Base-by-base conservation (phyloP, 2,888 invertebrate species). In the Anthoptus insignis region DNA sequence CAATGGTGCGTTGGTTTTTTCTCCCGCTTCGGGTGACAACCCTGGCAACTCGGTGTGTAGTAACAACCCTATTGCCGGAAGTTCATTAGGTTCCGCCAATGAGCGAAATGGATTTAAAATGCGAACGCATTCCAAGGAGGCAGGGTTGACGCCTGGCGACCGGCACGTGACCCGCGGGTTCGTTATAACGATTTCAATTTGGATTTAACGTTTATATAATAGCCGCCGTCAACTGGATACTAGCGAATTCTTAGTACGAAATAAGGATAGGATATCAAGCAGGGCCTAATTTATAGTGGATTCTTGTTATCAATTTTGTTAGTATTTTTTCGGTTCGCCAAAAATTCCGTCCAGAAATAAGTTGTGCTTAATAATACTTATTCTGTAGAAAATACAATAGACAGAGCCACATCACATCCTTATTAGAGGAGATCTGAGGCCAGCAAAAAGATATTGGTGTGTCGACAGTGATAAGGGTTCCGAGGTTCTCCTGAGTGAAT, bases 171-270 rank as follows among this genome's bases (percentile, higher is more conserved):
- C 86, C 79, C 70, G 74, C 70, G 82, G 87, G 81, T 72, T 49
- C 72, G 79, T 81, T 83, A 81, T 89, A 89, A 89, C 83, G 87
- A 89, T 74, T 83, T 81, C 80, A 81, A 86, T 86, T 87, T 70
- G 42, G 8, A 42, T 42, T 42, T 19, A 42, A n/a, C 42, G 42
- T 42, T 19, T 42, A 42, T n/a, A 42, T 42, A 42, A 42, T 42
- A 42, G 19, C 11, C n/a, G n/a, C n/a, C n/a, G n/a, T n/a, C n/a
- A 19, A 11, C 42, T 8, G 42, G 2, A 39, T 39, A 39, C 13
- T 16, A 16, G 39, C 14, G 39, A 16, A 8, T 39, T 16, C 16
- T 39, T 39, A 7, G 16, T 39, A n/a, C n/a, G n/a, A n/a, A n/a
- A n/a, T n/a, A n/a, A n/a, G n/a, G n/a, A n/a, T n/a, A n/a, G n/a